These are phyloP conservation scores for Coturnix japonica DNA, from an alignment of 2,113 vertebrate genomes.

Conservation along the genomic window DNA sequence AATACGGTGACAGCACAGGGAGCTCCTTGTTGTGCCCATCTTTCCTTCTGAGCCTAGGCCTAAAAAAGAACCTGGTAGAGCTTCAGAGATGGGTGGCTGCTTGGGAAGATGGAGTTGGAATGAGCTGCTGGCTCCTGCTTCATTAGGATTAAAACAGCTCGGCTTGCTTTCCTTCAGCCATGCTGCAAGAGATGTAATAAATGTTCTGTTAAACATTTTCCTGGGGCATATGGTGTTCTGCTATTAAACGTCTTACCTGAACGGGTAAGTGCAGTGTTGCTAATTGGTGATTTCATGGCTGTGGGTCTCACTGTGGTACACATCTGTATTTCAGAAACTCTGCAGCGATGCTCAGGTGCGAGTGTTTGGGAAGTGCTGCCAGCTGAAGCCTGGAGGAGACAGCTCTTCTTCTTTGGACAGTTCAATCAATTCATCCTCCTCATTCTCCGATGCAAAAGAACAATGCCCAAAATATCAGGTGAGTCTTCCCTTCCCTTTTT, in stretches of 20 bases:
- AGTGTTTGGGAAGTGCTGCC: constrained; percentile 93
- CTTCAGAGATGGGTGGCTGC: background rate
- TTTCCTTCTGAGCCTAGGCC: background rate
- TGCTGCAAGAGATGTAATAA: background rate
- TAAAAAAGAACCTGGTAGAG: background rate
- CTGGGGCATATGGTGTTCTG: background rate
- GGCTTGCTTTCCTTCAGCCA: background rate
- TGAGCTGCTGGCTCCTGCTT: background rate
- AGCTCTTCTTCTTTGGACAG: constrained; percentile 96
- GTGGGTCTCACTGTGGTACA: background rate
- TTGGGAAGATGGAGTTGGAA: background rate
- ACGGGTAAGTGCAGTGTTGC: background rate
- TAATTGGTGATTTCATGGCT: background rate
- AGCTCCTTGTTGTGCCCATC: background rate
- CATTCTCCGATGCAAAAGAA: constrained; percentile 87
- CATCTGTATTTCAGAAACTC: constrained; percentile 80
- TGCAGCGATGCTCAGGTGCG: constrained; percentile 88
- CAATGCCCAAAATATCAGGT: constrained; percentile 92
- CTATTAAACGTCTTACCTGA: background rate
- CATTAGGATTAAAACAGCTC: background rate
- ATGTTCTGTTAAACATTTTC: background rate
- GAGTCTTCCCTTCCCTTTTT: background rate
- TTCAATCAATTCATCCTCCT: constrained; percentile 84
- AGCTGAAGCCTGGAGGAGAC: constrained; percentile 90
- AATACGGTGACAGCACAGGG: background rate